These are phyloP conservation scores for Fregata magnificens DNA, from an alignment of 2,113 vertebrate genomes.

Conservation along the genomic window DNA sequence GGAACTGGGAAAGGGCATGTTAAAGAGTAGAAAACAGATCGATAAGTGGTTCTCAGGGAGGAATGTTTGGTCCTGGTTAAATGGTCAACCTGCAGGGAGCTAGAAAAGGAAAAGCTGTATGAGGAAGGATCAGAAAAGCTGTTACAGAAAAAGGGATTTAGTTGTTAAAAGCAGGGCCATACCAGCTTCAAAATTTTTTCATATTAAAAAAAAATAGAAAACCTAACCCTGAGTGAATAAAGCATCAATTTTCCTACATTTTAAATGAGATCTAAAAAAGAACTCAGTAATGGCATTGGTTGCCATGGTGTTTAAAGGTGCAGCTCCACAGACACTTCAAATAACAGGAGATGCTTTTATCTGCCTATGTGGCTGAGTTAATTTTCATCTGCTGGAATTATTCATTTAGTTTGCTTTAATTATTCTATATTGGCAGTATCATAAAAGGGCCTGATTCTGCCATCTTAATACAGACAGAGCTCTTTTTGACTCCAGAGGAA, in stretches of 20 bases:
- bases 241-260: slow-evolving; percentile 50
- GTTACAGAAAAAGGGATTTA: not conserved
- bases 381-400: slow-evolving; percentile 66
- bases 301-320: slow-evolving; percentile 65
- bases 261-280: slow-evolving; percentile 50
- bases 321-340: slow-evolving; percentile 46
- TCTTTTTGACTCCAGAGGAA: not conserved
- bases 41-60: not conserved
- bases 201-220: not conserved
- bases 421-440: slow-evolving; percentile 24
- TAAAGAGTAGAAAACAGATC: not conserved
- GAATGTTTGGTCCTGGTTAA: not conserved
- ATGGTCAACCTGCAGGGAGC: not conserved
- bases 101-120: not conserved
- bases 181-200: not conserved
- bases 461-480: not conserved
- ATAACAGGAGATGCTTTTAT: slow-evolving; percentile 59
- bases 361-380: slow-evolving; percentile 40
- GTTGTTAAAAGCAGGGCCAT: not conserved
- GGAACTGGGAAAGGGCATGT: not conserved
- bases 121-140: not conserved
- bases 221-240: not conserved
- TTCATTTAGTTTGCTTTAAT: slow-evolving; percentile 55
- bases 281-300: slow-evolving; percentile 31
- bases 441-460: not conserved